Percentiles rank a stretch among this genome's conserved stretches.
phyloP scores from a whole-genome alignment of 2,888 invertebrate genomes.

The Campaea margaritaria region DNA sequence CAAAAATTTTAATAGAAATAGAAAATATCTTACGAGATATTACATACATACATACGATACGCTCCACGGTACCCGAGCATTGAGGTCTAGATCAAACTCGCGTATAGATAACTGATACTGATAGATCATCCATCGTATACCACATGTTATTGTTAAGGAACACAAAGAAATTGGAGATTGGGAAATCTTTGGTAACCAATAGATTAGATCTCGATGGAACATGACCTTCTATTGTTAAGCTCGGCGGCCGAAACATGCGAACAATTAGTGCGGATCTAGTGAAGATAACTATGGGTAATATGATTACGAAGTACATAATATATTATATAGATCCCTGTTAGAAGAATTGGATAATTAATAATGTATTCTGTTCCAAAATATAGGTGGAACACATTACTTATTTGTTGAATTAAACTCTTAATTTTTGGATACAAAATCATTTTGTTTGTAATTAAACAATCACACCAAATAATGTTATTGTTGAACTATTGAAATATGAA shows the following conservation, averaged over 20 bases:
- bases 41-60: slow-evolving; percentile 25
- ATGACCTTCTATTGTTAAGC: slow-evolving; percentile 25
- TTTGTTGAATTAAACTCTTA: too few relatives aligned
- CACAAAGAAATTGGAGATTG: slow-evolving; percentile 41
- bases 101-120: not conserved
- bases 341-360: slow-evolving; percentile 4
- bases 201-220: slow-evolving; percentile 23
- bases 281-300: slow-evolving; percentile 7
- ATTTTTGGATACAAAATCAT: too few relatives aligned
- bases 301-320: too few relatives aligned
- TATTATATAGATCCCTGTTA: too few relatives aligned
- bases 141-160: slow-evolving; percentile 34
- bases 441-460: too few relatives aligned
- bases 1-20: slow-evolving; percentile 8
- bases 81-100: slow-evolving; percentile 62
- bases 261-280: slow-evolving; percentile 19
- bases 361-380: not conserved
- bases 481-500: too few relatives aligned
- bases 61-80: slow-evolving; percentile 58
- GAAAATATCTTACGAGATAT: slow-evolving; percentile 35
- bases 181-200: slow-evolving; percentile 25
- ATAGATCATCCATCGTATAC: not conserved
- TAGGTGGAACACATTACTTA: too few relatives aligned
- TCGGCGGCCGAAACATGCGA: slow-evolving; percentile 16
- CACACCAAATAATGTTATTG: too few relatives aligned